phyloP scores from a whole-genome alignment of 1,140 invertebrate genomes.

The Pentalonia nigronervosa region DNA sequence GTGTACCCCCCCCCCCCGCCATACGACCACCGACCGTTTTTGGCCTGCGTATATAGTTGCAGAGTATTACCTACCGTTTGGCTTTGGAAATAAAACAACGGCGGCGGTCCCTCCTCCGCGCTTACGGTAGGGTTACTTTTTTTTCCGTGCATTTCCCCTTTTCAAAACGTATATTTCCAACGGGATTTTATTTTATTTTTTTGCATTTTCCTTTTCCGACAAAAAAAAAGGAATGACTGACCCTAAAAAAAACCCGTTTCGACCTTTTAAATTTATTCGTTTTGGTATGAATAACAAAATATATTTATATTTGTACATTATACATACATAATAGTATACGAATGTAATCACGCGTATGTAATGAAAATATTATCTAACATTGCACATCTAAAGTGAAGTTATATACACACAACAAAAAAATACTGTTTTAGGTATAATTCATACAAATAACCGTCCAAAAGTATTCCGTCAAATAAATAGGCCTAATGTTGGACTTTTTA shows the following conservation, averaged over 20 bases:
- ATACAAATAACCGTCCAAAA: neutral
- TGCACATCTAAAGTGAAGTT: neutral
- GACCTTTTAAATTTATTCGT: constrained; percentile 43
- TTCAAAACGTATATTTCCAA: constrained; percentile 6
- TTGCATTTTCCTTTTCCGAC: constrained; percentile 36
- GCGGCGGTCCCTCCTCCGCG: neutral
- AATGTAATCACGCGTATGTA: constrained; percentile 28
- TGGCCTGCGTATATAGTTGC: neutral
- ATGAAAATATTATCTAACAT: neutral
- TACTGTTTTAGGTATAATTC: constrained; percentile 22
- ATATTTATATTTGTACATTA: neutral
- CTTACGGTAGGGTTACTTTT: neutral
- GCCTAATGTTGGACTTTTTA: neutral
- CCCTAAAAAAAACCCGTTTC: constrained; percentile 34
- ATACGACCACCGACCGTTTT: neutral
- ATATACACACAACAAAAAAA: neutral
- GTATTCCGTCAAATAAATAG: neutral
- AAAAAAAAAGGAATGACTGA: constrained; percentile 3
- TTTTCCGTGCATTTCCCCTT: constrained; percentile 6
- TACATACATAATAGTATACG: neutral
- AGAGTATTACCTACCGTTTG: neutral
- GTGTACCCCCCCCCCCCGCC: neutral
- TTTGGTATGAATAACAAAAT: neutral
- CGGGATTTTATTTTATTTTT: constrained; percentile 33
- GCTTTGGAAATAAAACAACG: constrained; percentile 48